Conservation (phyloP, 2,113 vertebrate genomes). For the Fregata magnificens region DNA sequence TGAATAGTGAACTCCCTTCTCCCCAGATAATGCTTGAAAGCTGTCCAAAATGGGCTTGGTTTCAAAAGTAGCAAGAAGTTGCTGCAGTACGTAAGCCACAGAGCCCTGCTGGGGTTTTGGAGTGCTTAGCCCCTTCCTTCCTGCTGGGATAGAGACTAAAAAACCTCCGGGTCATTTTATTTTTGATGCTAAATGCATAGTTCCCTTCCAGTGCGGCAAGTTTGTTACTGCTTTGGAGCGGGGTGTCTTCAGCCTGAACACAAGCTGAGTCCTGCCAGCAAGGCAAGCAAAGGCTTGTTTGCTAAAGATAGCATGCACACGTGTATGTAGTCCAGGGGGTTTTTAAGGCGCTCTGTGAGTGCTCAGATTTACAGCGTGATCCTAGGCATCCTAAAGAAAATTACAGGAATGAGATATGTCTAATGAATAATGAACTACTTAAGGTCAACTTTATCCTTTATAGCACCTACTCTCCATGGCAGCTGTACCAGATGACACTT, state of each 20-base stretch:
- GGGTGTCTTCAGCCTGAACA: background rate
- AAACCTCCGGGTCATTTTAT: background rate
- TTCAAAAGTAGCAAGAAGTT: background rate
- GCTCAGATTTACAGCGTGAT: background rate
- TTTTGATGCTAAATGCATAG: background rate
- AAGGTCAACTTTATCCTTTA: background rate
- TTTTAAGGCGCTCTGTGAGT: background rate
- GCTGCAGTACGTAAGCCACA: background rate
- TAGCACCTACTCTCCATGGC: background rate
- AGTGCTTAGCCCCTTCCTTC: background rate
- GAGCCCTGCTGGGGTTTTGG: background rate
- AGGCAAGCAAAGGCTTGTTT: constrained; percentile 16
- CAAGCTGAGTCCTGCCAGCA: background rate
- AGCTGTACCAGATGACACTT: background rate
- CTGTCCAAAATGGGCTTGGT: background rate
- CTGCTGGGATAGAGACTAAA: background rate
- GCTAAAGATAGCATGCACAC: background rate
- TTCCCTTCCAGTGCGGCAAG: background rate
- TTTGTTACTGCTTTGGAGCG: background rate
- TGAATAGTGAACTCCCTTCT: background rate
- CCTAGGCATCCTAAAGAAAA: background rate
- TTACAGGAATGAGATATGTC: background rate
- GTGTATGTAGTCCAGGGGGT: background rate
- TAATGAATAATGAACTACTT: background rate
- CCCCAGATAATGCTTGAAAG: background rate